These are phyloP conservation scores for Calliopsis andreniformis DNA, from an alignment of 1,140 invertebrate genomes.

Conservation along the genomic window DNA sequence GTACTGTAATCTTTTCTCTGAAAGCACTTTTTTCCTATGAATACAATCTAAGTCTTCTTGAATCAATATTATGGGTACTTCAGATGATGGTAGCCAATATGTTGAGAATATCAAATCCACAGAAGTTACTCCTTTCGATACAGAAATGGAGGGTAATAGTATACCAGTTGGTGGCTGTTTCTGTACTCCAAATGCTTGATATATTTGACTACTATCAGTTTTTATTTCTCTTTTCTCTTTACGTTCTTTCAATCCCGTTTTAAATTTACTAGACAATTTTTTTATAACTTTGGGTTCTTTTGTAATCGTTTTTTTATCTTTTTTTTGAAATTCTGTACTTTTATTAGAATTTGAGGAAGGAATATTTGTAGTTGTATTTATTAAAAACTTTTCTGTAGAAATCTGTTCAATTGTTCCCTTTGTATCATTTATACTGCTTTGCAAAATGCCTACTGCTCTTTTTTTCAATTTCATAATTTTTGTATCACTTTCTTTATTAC, in stretches of 20 bases:
- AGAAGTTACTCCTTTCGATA: constrained; percentile 68
- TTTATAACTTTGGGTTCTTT: constrained; percentile 6
- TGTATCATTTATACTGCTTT: neutral
- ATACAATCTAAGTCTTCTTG: constrained; percentile 81
- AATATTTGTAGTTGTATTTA: neutral
- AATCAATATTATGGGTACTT: constrained; percentile 75
- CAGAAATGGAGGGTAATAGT: constrained; percentile 73
- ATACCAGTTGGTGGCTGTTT: constrained; percentile 77
- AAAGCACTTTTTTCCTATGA: constrained; percentile 70
- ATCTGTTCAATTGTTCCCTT: neutral
- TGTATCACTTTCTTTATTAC: neutral
- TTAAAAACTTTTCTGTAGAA: neutral
- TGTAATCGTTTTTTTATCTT: constrained; percentile 1
- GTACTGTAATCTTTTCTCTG: constrained; percentile 60
- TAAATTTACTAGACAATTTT: constrained; percentile 9
- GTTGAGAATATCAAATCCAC: constrained; percentile 83
- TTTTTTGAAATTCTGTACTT: constrained; percentile 18
- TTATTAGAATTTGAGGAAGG: neutral
- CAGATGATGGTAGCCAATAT: constrained; percentile 81
- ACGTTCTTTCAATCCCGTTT: constrained; percentile 1
- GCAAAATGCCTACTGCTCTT: neutral
- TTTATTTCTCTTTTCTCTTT: constrained; percentile 27
- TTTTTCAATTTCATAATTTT: neutral
- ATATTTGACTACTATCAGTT: constrained; percentile 53
- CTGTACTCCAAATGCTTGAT: constrained; percentile 76